Conservation (phyloP, 64 coral and sea anemone species). For the Montipora capricornis region DNA sequence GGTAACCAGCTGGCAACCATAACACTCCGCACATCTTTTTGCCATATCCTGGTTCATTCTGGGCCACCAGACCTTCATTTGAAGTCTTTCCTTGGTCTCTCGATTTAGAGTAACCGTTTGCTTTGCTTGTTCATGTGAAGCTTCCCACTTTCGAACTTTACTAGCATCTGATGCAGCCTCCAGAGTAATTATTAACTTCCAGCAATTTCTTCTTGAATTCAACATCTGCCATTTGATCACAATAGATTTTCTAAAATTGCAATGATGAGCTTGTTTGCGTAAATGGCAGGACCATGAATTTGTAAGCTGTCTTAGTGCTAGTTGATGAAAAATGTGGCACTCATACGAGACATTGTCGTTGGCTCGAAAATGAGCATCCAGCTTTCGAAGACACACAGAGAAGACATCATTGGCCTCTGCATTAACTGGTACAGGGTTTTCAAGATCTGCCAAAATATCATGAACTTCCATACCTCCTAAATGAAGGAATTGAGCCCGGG, state of each 20-base stretch:
- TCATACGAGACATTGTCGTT: constrained; percentile 56
- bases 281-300: too few species aligned
- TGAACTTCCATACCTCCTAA: background rate
- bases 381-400: background rate
- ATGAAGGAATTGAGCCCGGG: background rate
- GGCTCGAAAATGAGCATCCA: constrained; percentile 38
- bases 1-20: background rate
- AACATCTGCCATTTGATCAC: too few species aligned
- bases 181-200: background rate
- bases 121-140: background rate
- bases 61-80: background rate
- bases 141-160: too few species aligned
- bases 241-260: too few species aligned
- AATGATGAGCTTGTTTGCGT: too few species aligned
- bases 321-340: constrained; percentile 28
- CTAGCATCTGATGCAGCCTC: background rate
- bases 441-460: background rate
- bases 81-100: background rate
- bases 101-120: too few species aligned
- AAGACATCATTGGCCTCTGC: background rate
- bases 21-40: background rate
- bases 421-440: background rate
- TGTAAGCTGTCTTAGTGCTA: background rate
- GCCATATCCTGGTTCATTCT: background rate
- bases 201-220: background rate